Evolutionary conservation across 2,888 invertebrate genomes (phyloP).

Genomic region (Platycheirus albimanus): DNA sequence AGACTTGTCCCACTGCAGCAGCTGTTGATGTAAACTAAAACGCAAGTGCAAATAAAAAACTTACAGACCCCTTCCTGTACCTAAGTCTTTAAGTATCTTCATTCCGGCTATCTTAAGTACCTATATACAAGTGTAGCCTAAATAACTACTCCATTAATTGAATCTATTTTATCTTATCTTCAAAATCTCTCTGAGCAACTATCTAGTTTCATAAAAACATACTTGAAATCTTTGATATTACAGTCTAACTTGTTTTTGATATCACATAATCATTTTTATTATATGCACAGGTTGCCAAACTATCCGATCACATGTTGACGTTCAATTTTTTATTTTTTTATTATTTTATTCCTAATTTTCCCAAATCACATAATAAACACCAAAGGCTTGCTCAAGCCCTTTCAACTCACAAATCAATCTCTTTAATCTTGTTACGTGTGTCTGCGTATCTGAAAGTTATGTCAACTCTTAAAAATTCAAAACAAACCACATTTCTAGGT

Average conservation of each 20-base stretch:
- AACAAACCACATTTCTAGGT: constrained; percentile 4
- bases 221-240: no score
- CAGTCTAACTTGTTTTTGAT: background rate
- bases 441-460: constrained; percentile 32
- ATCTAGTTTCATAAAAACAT: no score
- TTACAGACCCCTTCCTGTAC: no score
- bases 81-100: no score
- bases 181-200: no score
- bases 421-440: constrained; percentile 58
- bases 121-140: no score
- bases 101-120: no score
- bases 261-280: constrained; percentile 17
- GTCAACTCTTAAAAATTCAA: constrained; percentile 35
- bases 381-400: constrained; percentile 57
- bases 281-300: constrained; percentile 32
- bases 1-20: no score
- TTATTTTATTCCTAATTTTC: constrained; percentile 13
- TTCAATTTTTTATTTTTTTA: constrained; percentile 26
- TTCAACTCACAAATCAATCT: constrained; percentile 58
- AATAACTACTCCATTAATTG: no score
- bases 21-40: no score
- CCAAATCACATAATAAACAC: constrained; percentile 50
- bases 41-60: no score
- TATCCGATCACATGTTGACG: background rate
- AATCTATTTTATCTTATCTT: no score